Evolutionary conservation across 2,797 vertebrate species (phyloP).

Genomic region (Acrossocheilus wenchowensis): DNA sequence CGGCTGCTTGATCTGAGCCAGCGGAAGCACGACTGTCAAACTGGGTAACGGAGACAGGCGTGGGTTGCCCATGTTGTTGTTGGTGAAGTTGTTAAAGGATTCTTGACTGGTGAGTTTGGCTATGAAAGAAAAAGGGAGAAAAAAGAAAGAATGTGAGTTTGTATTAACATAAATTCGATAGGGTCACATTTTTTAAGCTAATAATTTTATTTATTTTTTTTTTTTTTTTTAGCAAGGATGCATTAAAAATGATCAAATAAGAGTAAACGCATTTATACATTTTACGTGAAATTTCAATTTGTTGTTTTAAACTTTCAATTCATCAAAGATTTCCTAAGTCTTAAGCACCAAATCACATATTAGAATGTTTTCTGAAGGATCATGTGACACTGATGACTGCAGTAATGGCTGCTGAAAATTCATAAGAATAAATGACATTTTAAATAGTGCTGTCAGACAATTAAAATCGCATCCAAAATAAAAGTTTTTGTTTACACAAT

Average conservation of each 20-base stretch:
- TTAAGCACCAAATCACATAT: background rate
- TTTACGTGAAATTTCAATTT: background rate
- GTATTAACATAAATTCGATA: background rate
- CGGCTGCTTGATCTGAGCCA: constrained; percentile 98
- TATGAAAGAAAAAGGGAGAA: constrained; percentile 67
- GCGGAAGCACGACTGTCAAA: constrained; percentile 89
- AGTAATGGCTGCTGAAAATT: background rate
- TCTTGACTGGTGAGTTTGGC: constrained; percentile 95
- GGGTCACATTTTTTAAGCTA: background rate
- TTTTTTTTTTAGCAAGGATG: background rate
- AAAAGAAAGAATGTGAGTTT: background rate
- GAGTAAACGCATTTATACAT: background rate
- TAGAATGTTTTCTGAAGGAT: background rate
- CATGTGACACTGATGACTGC: background rate
- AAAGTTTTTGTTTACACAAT: no score
- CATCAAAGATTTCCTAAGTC: background rate
- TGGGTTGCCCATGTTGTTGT: constrained; percentile 96
- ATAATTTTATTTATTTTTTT: no score
- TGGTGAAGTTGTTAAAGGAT: constrained; percentile 94
- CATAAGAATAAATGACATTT: background rate
- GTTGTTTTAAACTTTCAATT: background rate
- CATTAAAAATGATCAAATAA: background rate
- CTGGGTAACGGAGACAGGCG: constrained; percentile 91
- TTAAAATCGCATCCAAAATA: no score
- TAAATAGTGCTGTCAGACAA: no score